Conservation (phyloP, 2,797 vertebrate species). For the Hirundo rustica region DNA sequence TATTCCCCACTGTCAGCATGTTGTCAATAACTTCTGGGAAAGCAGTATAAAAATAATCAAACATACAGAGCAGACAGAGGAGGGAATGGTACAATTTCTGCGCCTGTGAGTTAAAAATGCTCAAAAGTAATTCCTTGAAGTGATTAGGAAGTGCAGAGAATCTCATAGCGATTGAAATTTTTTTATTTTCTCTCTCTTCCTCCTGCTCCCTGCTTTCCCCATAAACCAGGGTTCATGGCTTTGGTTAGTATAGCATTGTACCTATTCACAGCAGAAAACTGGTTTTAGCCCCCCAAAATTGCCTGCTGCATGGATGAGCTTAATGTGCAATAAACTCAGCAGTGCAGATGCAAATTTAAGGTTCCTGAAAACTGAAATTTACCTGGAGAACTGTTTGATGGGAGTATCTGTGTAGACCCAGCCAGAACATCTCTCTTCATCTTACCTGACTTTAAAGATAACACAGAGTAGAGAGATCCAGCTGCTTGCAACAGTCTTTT, state of each 20-base stretch:
- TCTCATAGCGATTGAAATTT: neutral
- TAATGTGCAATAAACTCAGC: neutral
- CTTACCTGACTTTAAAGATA: neutral
- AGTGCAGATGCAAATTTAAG: neutral
- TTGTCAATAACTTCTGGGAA: constrained; percentile 24
- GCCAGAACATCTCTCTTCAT: neutral
- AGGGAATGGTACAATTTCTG: neutral
- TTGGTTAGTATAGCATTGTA: neutral
- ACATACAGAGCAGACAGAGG: neutral
- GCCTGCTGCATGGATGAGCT: neutral
- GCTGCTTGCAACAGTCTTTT: neutral
- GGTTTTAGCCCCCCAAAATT: neutral
- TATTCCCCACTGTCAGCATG: neutral
- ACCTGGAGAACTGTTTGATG: neutral
- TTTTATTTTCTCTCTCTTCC: neutral
- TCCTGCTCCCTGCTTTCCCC: fast-evolving
- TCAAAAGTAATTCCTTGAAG: neutral
- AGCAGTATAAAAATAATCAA: constrained; percentile 14
- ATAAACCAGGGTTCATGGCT: neutral
- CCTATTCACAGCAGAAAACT: neutral
- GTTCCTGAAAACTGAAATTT: neutral
- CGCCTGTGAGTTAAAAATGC: neutral
- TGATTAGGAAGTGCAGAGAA: neutral
- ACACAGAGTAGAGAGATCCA: neutral
- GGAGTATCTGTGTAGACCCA: neutral